Base-by-base conservation (phyloP, 2,113 vertebrate species). In the Verasper variegatus region DNA sequence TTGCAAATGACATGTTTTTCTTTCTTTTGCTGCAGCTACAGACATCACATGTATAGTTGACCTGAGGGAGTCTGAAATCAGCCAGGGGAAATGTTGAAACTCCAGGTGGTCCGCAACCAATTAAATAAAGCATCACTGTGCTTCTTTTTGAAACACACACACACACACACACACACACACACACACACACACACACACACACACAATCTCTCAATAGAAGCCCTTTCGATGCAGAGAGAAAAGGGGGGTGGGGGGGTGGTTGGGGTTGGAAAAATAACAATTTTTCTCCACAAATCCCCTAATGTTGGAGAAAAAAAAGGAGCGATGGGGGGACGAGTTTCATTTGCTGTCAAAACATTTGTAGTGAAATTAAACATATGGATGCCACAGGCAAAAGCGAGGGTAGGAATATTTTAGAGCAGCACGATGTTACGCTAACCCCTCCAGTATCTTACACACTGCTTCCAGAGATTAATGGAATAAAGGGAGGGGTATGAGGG, bases 301-400 rank as follows among this genome's bases (percentile, higher is more conserved):
- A 78, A 74, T 78, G 78, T 69, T 54, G 73, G 13, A 26, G 23
- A 55, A 52, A 52, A 52, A 52, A 21, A 52, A 37, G 31, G 31
- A 31, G 42, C 40, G 76, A 10, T 20, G 26, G 64, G 21, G 21
- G 45, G 84, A 80, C 73, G 67, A 86, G 76, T 88, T 89, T 91
- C 80, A 88, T 91, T 92, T 88, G 74, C 86, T 91, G 90, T 91
- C 68, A 88, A 91, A 91, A 91, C 91, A 91, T 90, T 89, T 91
- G 90, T 91, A 84, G 86, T 89, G 89, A 82, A 92, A 91, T 92
- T 92, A 92, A 92, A 92, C 91, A 91, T 89, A 92, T 90, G 90
- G 89, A 89, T 85, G 88, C 91, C 91, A 91, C 88, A 81, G 89
- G 90, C 91, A 89, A 89, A 17, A 75, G 83, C 74, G 82, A 86